Percentiles rank a stretch among this genome's conserved stretches.
These are phyloP conservation scores for Lipotes vexillifer DNA, from an alignment of 2,113 vertebrate genomes.

Conservation along the genomic window DNA sequence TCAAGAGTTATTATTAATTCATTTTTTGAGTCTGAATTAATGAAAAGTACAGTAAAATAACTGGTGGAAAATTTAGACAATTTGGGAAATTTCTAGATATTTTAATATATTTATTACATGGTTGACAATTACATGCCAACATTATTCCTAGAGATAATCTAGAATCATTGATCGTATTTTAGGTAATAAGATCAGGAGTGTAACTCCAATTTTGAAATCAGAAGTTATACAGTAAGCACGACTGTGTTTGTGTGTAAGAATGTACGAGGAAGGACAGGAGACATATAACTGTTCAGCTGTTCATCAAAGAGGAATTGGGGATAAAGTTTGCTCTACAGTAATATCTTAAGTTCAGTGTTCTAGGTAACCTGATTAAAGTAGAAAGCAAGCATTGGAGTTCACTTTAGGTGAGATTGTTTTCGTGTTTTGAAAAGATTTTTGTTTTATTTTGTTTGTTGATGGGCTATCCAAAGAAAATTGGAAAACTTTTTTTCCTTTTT, in stretches of 20 bases:
- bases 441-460: not conserved
- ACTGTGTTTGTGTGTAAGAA: not conserved
- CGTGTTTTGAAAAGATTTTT: not conserved
- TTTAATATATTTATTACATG: not conserved
- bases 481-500: not conserved
- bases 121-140: not conserved
- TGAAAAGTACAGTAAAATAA: not conserved
- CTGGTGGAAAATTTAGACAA: not conserved
- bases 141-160: not conserved
- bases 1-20: not conserved
- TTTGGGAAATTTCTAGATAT: not conserved
- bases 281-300: not conserved
- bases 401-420: not conserved
- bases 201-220: not conserved
- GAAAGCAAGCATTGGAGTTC: not conserved
- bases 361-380: not conserved
- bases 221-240: not conserved
- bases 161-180: not conserved
- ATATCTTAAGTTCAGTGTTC: not conserved
- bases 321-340: not conserved
- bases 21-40: not conserved
- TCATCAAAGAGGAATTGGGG: not conserved
- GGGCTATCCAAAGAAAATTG: not conserved
- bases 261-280: not conserved
- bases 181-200: not conserved